Conservation (phyloP, 2,797 vertebrate species). For the Schizopygopsis malacanthus region DNA sequence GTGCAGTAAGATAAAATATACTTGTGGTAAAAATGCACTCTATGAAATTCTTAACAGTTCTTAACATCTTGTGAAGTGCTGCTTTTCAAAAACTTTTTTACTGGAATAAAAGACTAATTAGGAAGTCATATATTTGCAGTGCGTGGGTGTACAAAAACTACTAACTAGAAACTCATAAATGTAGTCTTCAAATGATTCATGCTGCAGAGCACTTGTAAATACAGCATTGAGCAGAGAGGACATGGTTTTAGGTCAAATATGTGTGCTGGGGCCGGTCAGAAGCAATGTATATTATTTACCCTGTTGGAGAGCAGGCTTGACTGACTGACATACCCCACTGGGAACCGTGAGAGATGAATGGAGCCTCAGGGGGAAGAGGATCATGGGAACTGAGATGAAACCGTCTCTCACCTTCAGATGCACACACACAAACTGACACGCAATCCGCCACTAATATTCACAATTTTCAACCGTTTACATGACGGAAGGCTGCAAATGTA, state of each 20-base stretch:
- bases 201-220: background rate
- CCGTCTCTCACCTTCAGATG: slow-evolving; percentile 32
- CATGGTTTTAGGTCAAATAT: slow-evolving; percentile 62
- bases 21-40: background rate
- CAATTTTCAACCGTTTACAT: slow-evolving; percentile 1
- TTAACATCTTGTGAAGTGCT: background rate
- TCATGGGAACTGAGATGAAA: slow-evolving; percentile 27
- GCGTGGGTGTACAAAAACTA: background rate
- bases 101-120: background rate
- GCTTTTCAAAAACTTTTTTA: background rate
- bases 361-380: slow-evolving; percentile 60
- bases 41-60: background rate
- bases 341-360: slow-evolving; percentile 61
- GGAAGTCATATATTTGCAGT: background rate
- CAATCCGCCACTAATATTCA: slow-evolving; percentile 1
- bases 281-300: slow-evolving; percentile 74
- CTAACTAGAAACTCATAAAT: background rate
- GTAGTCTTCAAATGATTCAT: background rate
- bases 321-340: slow-evolving; percentile 23
- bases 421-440: background rate
- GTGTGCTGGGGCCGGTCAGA: slow-evolving; percentile 48
- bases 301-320: slow-evolving; percentile 57
- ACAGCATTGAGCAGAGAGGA: slow-evolving; percentile 40
- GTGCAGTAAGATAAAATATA: background rate
- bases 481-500: slow-evolving; percentile 10